Evolutionary conservation across 2,797 vertebrate species (phyloP).

Genomic region (Oreortyx pictus): DNA sequence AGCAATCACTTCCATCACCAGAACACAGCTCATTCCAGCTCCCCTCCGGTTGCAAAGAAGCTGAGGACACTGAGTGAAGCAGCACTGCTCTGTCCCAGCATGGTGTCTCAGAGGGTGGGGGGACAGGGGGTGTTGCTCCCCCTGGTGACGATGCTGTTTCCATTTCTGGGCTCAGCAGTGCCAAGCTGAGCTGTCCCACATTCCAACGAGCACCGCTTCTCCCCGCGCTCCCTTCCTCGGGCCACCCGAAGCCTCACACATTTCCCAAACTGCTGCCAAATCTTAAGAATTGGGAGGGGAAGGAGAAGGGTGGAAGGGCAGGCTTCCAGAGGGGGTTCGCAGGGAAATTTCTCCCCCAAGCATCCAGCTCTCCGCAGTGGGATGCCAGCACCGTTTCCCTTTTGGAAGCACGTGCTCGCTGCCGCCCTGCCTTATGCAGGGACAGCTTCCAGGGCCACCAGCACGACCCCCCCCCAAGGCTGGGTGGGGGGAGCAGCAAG

Average conservation of each 20-base stretch:
- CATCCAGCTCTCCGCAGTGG: neutral
- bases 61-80: neutral
- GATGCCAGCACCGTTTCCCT: neutral
- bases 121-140: neutral
- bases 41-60: rapidly evolving
- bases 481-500: neutral
- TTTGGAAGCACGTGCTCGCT: rapidly evolving
- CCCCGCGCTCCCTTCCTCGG: neutral
- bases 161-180: slow-evolving; percentile 11
- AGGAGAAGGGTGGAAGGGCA: neutral
- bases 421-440: rapidly evolving
- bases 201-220: neutral
- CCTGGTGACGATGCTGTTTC: neutral
- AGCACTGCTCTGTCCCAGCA: neutral
- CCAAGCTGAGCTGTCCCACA: neutral
- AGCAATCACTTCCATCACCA: neutral
- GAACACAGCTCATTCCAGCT: neutral
- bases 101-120: neutral
- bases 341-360: neutral
- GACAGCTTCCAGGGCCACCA: neutral
- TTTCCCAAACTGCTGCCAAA: neutral
- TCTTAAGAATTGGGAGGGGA: rapidly evolving
- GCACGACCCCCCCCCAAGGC: neutral
- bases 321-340: neutral
- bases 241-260: neutral